Percentiles rank a stretch among this genome's conserved stretches.
Conservation (phyloP, 2,113 vertebrate species). For the Taurulus bubalis region DNA sequence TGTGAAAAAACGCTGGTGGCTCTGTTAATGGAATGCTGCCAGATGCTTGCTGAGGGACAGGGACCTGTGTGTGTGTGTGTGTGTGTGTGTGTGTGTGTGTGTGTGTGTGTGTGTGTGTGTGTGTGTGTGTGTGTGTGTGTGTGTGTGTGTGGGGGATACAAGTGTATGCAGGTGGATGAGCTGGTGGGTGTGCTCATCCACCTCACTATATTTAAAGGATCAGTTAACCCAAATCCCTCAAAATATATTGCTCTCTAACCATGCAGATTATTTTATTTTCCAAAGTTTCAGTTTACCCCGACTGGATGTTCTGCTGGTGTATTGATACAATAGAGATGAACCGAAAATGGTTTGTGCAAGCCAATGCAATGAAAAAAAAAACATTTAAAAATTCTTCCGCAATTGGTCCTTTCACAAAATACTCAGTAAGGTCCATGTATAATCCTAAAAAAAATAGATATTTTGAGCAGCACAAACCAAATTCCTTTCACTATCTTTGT, state of each 20-base stretch:
- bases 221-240: not conserved
- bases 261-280: not conserved
- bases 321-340: not conserved
- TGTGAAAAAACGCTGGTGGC: slow-evolving; percentile 61
- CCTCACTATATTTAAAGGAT: slow-evolving; percentile 6
- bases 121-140: slow-evolving; percentile 4
- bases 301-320: not conserved
- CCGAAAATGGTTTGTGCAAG: not conserved
- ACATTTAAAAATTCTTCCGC: not conserved
- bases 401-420: not conserved
- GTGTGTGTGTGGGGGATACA: slow-evolving; percentile 27
- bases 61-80: slow-evolving; percentile 26
- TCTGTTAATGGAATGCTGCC: slow-evolving; percentile 65
- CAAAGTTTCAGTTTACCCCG: not conserved
- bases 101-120: slow-evolving; percentile 10
- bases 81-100: not conserved
- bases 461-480: not conserved
- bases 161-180: slow-evolving; percentile 46
- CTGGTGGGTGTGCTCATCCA: slow-evolving; percentile 8
- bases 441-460: not conserved
- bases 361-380: not conserved
- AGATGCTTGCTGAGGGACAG: slow-evolving; percentile 51
- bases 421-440: not conserved
- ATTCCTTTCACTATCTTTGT: not conserved
- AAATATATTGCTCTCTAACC: not conserved